phyloP scores from a whole-genome alignment of 1,140 invertebrate genomes.

The Drosophila paulistorum region DNA sequence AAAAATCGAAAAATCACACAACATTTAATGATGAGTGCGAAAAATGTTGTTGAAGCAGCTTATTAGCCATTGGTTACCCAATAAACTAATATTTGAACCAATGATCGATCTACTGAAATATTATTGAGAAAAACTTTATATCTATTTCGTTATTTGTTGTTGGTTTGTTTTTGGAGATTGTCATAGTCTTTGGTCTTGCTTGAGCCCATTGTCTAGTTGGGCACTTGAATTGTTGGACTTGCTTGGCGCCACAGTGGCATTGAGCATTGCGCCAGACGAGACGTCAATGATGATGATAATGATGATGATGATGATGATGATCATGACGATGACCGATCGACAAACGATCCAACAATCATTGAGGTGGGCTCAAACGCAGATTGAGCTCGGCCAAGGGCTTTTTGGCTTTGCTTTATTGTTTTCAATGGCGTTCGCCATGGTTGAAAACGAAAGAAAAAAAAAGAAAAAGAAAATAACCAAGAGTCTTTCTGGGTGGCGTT shows the following conservation, averaged over 20 bases:
- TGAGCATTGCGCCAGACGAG: conserved; percentile 53
- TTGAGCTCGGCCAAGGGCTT: conserved; percentile 39
- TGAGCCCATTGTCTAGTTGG: conserved; percentile 50
- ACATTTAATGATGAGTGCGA: conserved; percentile 52
- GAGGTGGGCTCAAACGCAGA: conserved; percentile 62
- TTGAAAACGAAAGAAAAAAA: conserved; percentile 41
- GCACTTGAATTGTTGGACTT: conserved; percentile 55
- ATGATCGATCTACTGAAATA: conserved; percentile 26
- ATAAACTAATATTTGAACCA: conserved; percentile 23
- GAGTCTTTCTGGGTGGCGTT: conserved; percentile 42
- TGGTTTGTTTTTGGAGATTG: conserved; percentile 37
- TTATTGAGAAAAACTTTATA: conserved; percentile 26
- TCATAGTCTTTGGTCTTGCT: conserved; percentile 58
- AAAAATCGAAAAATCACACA: conserved; percentile 37
- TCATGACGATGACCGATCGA: conserved; percentile 1
- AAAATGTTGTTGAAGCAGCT: conserved; percentile 31
- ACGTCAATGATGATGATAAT: conserved; percentile 10
- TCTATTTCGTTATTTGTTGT: neutral
- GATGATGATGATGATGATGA: neutral
- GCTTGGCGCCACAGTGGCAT: conserved; percentile 75
- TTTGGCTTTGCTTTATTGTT: conserved; percentile 32
- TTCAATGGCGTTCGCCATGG: conserved; percentile 60
- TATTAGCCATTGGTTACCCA: conserved; percentile 68
- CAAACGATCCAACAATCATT: conserved; percentile 18
- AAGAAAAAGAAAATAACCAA: conserved; percentile 6